A percentile compares a stretch with the other conserved stretches of the same genome.
These are phyloP conservation scores for Bilobella aurantiaca DNA, from an alignment of 1,140 invertebrate genomes.

Conservation along the genomic window DNA sequence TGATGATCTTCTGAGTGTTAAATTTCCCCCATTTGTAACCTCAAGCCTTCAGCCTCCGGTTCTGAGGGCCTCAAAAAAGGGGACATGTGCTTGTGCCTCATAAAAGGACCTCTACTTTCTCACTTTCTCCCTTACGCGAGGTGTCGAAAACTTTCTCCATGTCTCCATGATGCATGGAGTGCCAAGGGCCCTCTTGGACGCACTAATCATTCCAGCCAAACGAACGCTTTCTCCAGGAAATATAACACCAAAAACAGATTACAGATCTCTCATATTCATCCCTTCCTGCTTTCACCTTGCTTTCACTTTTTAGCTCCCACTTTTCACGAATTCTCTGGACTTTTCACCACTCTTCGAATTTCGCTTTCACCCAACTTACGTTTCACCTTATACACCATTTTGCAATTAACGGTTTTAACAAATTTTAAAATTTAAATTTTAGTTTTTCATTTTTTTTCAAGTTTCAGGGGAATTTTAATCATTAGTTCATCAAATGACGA, in stretches of 20 bases:
- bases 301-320: background rate
- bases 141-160: background rate
- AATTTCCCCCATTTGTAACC: constrained; percentile 4
- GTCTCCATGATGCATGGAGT: background rate
- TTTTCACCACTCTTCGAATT: background rate
- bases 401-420: too few species aligned
- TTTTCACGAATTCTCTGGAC: background rate
- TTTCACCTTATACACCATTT: background rate
- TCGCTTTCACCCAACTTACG: too few species aligned
- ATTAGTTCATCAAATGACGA: too few species aligned
- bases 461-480: too few species aligned
- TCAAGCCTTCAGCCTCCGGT: background rate
- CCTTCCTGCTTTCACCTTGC: background rate
- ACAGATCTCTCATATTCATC: too few species aligned
- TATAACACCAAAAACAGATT: too few species aligned
- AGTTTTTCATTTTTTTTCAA: too few species aligned
- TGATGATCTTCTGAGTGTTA: constrained; percentile 1
- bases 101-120: too few species aligned
- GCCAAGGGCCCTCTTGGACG: background rate
- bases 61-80: background rate
- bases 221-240: background rate
- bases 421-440: too few species aligned
- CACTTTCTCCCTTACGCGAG: too few species aligned
- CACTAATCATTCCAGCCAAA: background rate
- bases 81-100: too few species aligned